Conservation (phyloP, 2,113 vertebrate species). For the Empidonax alnorum region DNA sequence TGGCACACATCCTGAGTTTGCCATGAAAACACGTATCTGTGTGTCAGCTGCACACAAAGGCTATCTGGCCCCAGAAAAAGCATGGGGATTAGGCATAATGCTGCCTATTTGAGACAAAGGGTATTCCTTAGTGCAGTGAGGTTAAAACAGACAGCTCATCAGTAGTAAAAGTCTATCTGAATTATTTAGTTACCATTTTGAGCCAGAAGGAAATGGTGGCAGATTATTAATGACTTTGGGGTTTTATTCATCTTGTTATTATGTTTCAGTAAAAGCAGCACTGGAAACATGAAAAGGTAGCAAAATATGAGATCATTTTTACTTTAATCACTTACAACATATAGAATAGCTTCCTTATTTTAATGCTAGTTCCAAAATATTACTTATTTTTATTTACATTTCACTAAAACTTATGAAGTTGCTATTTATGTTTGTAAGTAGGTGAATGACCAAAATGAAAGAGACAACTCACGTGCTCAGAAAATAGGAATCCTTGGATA, state of each 20-base stretch:
- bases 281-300: not conserved
- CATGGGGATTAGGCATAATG: conserved; percentile 23
- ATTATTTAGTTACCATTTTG: conserved; percentile 40
- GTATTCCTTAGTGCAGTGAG: not conserved
- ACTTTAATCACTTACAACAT: not conserved
- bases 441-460: not conserved
- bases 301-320: not conserved
- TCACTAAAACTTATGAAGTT: not conserved
- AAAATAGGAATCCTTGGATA: not conserved
- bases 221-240: not conserved
- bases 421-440: not conserved
- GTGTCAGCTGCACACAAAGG: conserved; percentile 27
- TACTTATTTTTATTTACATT: not conserved
- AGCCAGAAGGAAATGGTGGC: not conserved
- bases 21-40: conserved; percentile 5
- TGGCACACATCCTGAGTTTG: not conserved
- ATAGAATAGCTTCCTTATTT: not conserved
- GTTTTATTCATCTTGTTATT: not conserved
- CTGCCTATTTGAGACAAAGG: conserved; percentile 31
- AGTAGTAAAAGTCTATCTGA: not conserved
- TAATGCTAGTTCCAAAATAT: not conserved
- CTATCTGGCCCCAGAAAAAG: conserved; percentile 22
- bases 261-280: not conserved
- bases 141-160: conserved; percentile 20
- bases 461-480: not conserved